Conservation (phyloP, 64 coral and sea anemone genomes). For the Stichodactyla mertensii region DNA sequence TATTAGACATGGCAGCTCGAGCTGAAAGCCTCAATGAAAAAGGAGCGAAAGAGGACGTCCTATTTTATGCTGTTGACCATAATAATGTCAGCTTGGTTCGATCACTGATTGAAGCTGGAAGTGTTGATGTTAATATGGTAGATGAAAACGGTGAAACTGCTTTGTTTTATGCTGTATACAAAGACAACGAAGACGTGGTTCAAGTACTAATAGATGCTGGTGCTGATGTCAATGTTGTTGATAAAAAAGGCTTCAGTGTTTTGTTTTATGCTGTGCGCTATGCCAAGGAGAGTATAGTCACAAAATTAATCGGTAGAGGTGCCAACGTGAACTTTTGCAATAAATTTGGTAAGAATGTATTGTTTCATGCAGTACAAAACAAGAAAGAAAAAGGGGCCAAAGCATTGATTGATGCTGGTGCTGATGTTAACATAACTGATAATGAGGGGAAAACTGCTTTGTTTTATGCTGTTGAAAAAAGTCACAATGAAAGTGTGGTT, state of each 20-base stretch:
- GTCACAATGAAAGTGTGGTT: too few species aligned
- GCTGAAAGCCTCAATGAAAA: too few species aligned
- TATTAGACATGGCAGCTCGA: too few species aligned
- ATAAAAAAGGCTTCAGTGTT: background rate
- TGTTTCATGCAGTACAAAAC: background rate
- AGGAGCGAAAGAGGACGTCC: background rate
- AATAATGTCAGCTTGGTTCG: background rate
- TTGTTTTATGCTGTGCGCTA: background rate
- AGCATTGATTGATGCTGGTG: background rate
- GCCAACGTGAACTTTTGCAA: background rate
- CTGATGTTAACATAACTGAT: background rate
- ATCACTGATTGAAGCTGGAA: background rate
- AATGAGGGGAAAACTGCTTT: too few species aligned
- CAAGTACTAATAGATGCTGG: background rate
- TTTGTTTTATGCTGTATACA: background rate
- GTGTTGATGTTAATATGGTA: background rate
- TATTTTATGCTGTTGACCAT: background rate
- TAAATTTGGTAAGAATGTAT: background rate
- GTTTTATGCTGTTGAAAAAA: too few species aligned
- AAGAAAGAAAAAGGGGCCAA: background rate
- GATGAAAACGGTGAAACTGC: background rate
- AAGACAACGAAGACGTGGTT: background rate
- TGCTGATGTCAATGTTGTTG: background rate
- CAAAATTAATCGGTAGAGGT: background rate
- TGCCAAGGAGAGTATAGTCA: background rate